Conservation (phyloP, 1,140 invertebrate species). For the Hetaerina americana region DNA sequence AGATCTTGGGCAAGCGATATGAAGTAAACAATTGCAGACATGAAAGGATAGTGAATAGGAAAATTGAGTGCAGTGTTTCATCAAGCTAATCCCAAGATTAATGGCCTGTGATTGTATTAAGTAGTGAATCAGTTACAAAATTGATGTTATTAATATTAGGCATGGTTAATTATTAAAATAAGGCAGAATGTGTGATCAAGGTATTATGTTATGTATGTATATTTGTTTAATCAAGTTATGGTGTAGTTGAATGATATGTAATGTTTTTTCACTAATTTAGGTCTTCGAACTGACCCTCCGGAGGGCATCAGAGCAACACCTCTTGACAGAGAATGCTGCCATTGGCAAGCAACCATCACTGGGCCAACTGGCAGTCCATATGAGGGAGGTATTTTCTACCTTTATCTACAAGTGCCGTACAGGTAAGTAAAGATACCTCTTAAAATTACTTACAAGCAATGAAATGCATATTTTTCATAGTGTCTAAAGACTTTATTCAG, state of each 20-base stretch:
- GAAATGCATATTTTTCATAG: too few species aligned
- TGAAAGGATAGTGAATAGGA: too few species aligned
- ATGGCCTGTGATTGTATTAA: too few species aligned
- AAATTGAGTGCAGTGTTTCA: too few species aligned
- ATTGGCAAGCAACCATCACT: slow-evolving; percentile 85
- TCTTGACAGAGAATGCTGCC: slow-evolving; percentile 63
- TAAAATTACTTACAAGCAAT: too few species aligned
- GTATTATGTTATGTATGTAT: not conserved
- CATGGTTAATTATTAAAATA: not conserved
- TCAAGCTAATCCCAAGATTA: too few species aligned
- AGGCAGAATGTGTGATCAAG: not conserved
- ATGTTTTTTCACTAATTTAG: slow-evolving; percentile 26
- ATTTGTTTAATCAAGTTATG: not conserved
- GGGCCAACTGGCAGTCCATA: slow-evolving; percentile 83
- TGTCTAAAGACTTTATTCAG: too few species aligned
- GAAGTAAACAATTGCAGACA: too few species aligned
- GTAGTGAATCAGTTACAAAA: too few species aligned
- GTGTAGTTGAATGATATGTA: too few species aligned
- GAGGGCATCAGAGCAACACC: slow-evolving; percentile 83
- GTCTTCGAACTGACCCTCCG: slow-evolving; percentile 63
- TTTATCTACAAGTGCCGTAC: slow-evolving; percentile 76
- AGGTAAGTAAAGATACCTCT: too few species aligned
- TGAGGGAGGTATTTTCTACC: slow-evolving; percentile 87
- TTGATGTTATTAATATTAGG: not conserved
- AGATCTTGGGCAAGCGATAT: too few species aligned